These are phyloP conservation scores for Sarotherodon lohbergeri DNA, from an alignment of 2,113 vertebrate species.

Conservation along the genomic window DNA sequence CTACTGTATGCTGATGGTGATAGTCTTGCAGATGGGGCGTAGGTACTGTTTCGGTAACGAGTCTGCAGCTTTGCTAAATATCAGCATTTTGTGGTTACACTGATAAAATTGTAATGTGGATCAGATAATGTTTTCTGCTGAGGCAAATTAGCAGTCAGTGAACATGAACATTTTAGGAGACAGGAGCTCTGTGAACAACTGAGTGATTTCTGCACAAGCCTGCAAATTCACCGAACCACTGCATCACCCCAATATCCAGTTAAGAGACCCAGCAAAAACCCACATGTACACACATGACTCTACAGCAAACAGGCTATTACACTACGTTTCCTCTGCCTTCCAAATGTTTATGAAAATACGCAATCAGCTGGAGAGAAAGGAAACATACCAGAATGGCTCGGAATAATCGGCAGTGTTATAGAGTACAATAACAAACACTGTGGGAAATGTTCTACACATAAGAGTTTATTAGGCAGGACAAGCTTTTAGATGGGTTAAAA, in stretches of 20 bases:
- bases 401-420: conserved; percentile 46
- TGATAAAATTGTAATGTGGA: neutral
- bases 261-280: neutral
- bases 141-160: neutral
- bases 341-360: conserved; percentile 46
- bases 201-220: neutral
- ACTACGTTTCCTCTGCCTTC: neutral
- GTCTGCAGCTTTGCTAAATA: neutral
- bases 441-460: conserved; percentile 48
- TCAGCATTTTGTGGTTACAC: neutral
- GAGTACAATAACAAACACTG: conserved; percentile 58
- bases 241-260: neutral
- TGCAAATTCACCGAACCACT: neutral
- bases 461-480: conserved; percentile 67
- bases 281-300: neutral
- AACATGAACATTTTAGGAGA: neutral
- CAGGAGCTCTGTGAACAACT: neutral
- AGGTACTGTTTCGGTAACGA: neutral
- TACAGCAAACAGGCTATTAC: conserved; percentile 10
- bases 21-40: neutral
- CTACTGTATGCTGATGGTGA: neutral
- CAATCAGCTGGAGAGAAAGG: conserved; percentile 24
- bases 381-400: conserved; percentile 7
- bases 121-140: neutral
- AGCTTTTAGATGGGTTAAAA: conserved; percentile 67